Evolutionary conservation across 2,888 invertebrate species (phyloP).

Genomic region (Macrophya alboannulata): DNA sequence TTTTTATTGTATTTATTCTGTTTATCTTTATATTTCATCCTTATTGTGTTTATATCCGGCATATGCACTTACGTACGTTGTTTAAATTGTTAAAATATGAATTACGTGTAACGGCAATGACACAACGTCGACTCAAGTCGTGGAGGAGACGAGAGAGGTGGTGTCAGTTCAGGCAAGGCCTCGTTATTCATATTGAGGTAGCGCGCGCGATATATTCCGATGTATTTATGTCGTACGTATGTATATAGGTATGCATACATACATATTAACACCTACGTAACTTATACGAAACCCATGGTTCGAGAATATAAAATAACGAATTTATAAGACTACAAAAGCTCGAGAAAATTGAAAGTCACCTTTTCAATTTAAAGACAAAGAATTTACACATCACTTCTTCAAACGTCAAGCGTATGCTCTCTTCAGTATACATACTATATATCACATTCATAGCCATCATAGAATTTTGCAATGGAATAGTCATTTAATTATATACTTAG

Average conservation of each 20-base stretch:
- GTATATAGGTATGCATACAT: not conserved
- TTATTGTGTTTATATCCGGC: too few relatives aligned
- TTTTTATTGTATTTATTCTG: conserved; percentile 23
- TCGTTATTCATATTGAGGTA: conserved; percentile 8
- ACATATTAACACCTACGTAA: too few relatives aligned
- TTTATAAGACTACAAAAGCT: not conserved
- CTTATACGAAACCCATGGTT: not conserved
- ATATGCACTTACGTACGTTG: not conserved
- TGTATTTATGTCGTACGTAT: not conserved
- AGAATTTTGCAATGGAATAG: too few relatives aligned
- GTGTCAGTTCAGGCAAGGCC: not conserved
- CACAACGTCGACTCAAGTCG: not conserved
- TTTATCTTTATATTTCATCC: not conserved
- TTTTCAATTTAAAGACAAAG: not conserved
- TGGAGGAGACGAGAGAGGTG: not conserved
- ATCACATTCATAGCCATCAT: too few relatives aligned
- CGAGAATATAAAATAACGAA: not conserved
- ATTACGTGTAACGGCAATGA: conserved; percentile 25
- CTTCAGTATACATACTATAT: too few relatives aligned
- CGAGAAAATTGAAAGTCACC: conserved; percentile 18
- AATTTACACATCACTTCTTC: not conserved
- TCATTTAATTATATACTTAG: too few relatives aligned
- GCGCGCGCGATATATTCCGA: not conserved
- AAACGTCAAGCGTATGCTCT: not conserved
- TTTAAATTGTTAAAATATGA: not conserved